Conservation (phyloP, 2,797 vertebrate genomes). For the Coregonus ussuriensis region DNA sequence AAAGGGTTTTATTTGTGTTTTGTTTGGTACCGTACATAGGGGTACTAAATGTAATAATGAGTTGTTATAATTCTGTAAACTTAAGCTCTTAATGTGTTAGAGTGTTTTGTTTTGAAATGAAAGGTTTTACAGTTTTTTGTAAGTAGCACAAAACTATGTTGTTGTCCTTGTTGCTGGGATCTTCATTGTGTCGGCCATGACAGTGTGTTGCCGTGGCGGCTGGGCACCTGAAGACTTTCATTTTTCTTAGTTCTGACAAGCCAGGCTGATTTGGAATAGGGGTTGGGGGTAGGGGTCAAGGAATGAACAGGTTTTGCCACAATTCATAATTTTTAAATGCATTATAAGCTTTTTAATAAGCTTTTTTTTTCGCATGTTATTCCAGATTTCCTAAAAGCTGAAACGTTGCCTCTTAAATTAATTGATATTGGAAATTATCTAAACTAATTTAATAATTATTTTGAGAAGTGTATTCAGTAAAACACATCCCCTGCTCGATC, state of each 20-base stretch:
- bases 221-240: conserved; percentile 59
- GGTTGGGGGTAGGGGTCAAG: conserved; percentile 24
- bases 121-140: conserved; percentile 60
- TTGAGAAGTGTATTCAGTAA: background rate
- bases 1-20: conserved; percentile 52
- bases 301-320: conserved; percentile 58
- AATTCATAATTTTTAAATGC: conserved; percentile 60
- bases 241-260: conserved; percentile 56
- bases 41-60: conserved; percentile 57
- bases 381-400: conserved; percentile 53
- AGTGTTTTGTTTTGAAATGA: conserved; percentile 69
- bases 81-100: conserved; percentile 74
- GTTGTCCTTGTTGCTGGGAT: conserved; percentile 22
- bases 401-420: conserved; percentile 25
- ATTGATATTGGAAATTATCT: conserved; percentile 47
- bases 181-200: conserved; percentile 32
- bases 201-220: conserved; percentile 21
- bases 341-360: conserved; percentile 53
- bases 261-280: conserved; percentile 50
- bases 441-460: background rate
- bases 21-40: conserved; percentile 59
- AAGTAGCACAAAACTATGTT: conserved; percentile 66
- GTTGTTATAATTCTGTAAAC: conserved; percentile 64
- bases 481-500: conserved; percentile 38
- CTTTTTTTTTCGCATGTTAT: conserved; percentile 42